phyloP scores from a whole-genome alignment of 2,113 vertebrate genomes.

The Carassius carassius region DNA sequence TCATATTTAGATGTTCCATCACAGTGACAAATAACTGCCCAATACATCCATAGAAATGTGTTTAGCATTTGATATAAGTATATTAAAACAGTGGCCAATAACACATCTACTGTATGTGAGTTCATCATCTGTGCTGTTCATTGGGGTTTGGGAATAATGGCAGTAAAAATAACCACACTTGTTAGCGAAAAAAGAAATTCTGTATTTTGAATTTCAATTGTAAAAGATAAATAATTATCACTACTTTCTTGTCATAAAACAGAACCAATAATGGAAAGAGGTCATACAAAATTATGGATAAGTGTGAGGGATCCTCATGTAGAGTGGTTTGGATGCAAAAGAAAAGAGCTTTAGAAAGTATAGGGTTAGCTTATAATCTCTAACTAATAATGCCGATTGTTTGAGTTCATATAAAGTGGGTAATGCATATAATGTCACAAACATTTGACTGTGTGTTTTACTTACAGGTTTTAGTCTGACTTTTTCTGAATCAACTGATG shows the following conservation, averaged over 20 bases:
- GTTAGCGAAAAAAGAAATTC: no score
- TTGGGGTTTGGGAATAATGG: no score
- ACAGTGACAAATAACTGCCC: neutral
- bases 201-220: neutral
- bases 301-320: no score
- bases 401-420: neutral
- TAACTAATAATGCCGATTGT: no score
- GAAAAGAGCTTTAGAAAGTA: neutral
- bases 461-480: no score
- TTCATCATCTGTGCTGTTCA: neutral
- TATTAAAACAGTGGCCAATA: neutral
- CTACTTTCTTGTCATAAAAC: neutral
- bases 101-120: neutral
- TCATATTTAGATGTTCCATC: neutral
- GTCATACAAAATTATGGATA: neutral
- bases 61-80: neutral
- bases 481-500: neutral
- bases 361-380: neutral
- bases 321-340: neutral
- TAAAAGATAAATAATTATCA: neutral
- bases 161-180: no score
- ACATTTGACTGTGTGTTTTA: neutral
- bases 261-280: neutral
- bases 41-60: neutral
- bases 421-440: neutral